Evolutionary conservation across 2,888 invertebrate genomes (phyloP).

Genomic region (Microplitis manilae): DNA sequence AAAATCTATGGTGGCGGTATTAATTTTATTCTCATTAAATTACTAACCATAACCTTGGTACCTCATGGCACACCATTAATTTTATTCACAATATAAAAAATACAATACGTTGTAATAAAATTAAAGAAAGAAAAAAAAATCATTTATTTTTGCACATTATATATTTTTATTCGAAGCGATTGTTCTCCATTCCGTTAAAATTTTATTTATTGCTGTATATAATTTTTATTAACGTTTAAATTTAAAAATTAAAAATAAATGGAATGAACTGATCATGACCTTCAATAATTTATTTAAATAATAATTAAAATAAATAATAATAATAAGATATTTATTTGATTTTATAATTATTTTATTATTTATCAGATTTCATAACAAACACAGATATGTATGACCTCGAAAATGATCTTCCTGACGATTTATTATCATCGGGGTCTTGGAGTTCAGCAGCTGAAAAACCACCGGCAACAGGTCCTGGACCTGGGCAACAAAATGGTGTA

Average conservation of each 20-base stretch:
- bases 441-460: slow-evolving; percentile 80
- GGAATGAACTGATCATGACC: slow-evolving; percentile 42
- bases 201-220: slow-evolving; percentile 1
- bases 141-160: background rate
- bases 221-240: slow-evolving; percentile 3
- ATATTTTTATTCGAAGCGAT: no score
- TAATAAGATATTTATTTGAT: slow-evolving; percentile 35
- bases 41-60: slow-evolving; percentile 68
- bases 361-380: slow-evolving; percentile 85
- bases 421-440: slow-evolving; percentile 86
- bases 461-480: slow-evolving; percentile 88
- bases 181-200: background rate
- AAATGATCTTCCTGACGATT: slow-evolving; percentile 92
- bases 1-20: slow-evolving; percentile 69
- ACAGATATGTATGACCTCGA: slow-evolving; percentile 91
- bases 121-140: background rate
- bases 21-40: slow-evolving; percentile 65
- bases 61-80: slow-evolving; percentile 61
- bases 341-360: slow-evolving; percentile 51
- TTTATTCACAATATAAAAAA: background rate
- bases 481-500: slow-evolving; percentile 84
- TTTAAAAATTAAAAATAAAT: slow-evolving; percentile 17
- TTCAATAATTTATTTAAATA: slow-evolving; percentile 27
- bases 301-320: slow-evolving; percentile 11
- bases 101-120: background rate